Evolutionary conservation across 2,113 vertebrate genomes (phyloP).

Genomic region (Turnix velox): DNA sequence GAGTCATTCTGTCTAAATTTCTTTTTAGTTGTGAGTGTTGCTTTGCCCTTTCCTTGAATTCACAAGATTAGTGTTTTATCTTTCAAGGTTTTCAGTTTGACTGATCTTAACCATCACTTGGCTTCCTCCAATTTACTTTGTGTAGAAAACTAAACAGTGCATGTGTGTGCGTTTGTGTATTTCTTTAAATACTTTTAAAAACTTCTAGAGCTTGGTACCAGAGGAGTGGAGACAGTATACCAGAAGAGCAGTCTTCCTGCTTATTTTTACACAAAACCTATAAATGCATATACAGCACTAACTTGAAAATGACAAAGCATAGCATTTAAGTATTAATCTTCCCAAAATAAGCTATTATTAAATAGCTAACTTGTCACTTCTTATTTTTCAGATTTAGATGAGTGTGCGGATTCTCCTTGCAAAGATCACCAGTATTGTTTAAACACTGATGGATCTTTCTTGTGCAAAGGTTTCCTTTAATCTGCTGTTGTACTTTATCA

Average conservation of each 20-base stretch:
- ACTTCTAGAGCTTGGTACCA: background rate
- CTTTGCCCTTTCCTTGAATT: background rate
- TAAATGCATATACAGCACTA: background rate
- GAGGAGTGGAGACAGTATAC: background rate
- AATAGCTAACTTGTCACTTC: background rate
- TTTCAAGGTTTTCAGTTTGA: background rate
- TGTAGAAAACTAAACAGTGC: background rate
- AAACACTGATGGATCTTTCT: conserved; percentile 85
- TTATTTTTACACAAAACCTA: background rate
- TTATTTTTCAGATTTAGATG: conserved; percentile 83
- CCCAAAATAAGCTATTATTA: no score
- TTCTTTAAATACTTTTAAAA: background rate
- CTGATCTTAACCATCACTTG: background rate
- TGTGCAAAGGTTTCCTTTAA: conserved; percentile 80
- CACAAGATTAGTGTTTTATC: background rate
- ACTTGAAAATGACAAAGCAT: background rate
- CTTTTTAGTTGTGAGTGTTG: background rate
- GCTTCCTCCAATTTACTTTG: background rate
- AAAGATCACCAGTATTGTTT: conserved; percentile 81
- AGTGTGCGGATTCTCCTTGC: conserved; percentile 82
- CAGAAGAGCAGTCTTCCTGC: background rate
- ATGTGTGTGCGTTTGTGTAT: background rate
- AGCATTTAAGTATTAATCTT: background rate
- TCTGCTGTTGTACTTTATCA: background rate
- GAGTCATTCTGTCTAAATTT: background rate